Evolutionary conservation across 64 coral and sea anemone species (phyloP).

Genomic region (Hydrozoanthus tunicans): DNA sequence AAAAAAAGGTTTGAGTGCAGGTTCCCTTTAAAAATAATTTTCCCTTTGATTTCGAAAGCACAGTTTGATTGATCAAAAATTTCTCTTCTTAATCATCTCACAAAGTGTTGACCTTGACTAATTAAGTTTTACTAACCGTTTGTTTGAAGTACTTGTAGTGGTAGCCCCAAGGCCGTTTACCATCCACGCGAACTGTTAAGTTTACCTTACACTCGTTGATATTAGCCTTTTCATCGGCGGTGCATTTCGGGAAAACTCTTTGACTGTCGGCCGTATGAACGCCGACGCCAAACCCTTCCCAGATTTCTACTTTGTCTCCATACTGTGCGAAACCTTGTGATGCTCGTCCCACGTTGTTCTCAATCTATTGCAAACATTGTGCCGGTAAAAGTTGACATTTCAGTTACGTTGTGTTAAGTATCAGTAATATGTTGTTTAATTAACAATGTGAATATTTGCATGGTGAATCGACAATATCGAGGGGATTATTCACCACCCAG

Average conservation of each 20-base stretch:
- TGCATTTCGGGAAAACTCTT: slow-evolving; percentile 5
- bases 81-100: too few relatives aligned
- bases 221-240: not conserved
- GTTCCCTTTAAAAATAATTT: too few relatives aligned
- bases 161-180: not conserved
- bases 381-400: too few relatives aligned
- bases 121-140: not conserved
- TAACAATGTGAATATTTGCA: too few relatives aligned
- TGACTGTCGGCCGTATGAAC: not conserved
- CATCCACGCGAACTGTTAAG: slow-evolving; percentile 24
- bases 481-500: too few relatives aligned
- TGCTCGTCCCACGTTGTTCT: not conserved
- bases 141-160: not conserved
- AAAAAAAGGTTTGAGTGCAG: too few relatives aligned
- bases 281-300: slow-evolving; percentile 2
- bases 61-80: too few relatives aligned
- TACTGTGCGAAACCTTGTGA: not conserved
- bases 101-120: too few relatives aligned
- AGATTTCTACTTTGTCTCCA: slow-evolving; percentile 1
- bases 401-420: too few relatives aligned
- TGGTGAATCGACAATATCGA: too few relatives aligned
- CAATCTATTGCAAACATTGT: not conserved
- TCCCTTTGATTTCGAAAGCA: too few relatives aligned
- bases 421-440: too few relatives aligned
- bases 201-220: slow-evolving; percentile 9